A percentile compares a stretch with the other conserved stretches of the same genome.
phyloP scores from a whole-genome alignment of 2,797 vertebrate genomes.

The Pygocentrus nattereri region DNA sequence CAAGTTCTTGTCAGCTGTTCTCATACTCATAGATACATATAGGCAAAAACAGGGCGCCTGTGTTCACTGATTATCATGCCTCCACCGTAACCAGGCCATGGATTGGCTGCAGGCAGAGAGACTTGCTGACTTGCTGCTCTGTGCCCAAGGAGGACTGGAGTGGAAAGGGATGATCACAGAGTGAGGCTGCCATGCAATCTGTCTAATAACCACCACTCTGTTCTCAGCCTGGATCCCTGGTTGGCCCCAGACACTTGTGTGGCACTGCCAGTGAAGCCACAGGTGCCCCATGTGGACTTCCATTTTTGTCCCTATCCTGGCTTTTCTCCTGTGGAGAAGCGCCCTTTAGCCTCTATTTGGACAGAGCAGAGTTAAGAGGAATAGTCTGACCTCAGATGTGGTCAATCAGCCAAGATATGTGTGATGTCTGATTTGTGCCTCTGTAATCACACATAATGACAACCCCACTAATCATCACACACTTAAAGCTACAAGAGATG shows the following conservation, averaged over 20 bases:
- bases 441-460: no score
- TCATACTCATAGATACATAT: not conserved
- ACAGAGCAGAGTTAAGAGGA: not conserved
- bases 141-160: conserved; percentile 41
- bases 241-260: not conserved
- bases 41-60: conserved; percentile 27
- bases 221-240: conserved; percentile 4
- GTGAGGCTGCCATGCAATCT: conserved; percentile 30
- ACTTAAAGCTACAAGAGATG: no score
- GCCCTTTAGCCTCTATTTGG: not conserved
- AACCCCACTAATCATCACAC: no score
- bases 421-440: no score
- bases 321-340: no score
- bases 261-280: conserved; percentile 32
- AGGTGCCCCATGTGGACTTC: conserved; percentile 43
- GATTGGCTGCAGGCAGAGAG: conserved; percentile 49
- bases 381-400: no score
- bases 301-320: not conserved
- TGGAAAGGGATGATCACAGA: conserved; percentile 55
- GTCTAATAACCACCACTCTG: conserved; percentile 24
- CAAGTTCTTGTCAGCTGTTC: not conserved
- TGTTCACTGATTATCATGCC: conserved; percentile 56
- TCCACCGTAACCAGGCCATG: conserved; percentile 49
- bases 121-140: conserved; percentile 54
- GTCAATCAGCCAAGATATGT: not conserved